These are phyloP conservation scores for Grantiella picta DNA, from an alignment of 2,113 vertebrate genomes.

Conservation along the genomic window DNA sequence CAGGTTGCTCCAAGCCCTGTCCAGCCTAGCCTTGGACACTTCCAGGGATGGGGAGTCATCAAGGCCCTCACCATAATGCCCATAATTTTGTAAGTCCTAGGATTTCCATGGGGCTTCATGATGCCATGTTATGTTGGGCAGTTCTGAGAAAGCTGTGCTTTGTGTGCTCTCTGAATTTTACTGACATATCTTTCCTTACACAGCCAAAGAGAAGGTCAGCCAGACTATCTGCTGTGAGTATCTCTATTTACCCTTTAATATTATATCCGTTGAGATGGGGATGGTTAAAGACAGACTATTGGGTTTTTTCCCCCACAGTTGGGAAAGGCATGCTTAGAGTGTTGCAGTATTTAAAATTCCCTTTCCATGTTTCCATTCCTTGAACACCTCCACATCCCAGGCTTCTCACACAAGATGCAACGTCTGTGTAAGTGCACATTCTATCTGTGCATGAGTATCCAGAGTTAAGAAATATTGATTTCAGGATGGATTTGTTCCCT, in stretches of 20 bases:
- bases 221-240: constrained; percentile 90
- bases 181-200: constrained; percentile 43
- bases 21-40: neutral
- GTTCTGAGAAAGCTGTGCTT: neutral
- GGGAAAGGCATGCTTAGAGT: neutral
- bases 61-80: neutral
- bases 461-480: neutral
- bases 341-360: neutral
- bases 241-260: neutral
- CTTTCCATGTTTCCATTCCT: rapidly evolving
- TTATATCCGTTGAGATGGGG: neutral
- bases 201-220: constrained; percentile 95
- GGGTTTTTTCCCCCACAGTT: rapidly evolving
- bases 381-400: rapidly evolving
- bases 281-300: rapidly evolving
- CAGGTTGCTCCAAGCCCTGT: rapidly evolving
- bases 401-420: neutral
- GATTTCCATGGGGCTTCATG: rapidly evolving
- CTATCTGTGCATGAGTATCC: neutral
- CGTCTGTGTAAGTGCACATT: neutral
- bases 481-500: neutral
- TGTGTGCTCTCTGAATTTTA: neutral
- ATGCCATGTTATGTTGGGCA: neutral
- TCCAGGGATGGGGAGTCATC: neutral
- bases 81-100: rapidly evolving